These are phyloP conservation scores for Strigamia crassipes DNA, from an alignment of 2,888 invertebrate genomes.

Conservation along the genomic window DNA sequence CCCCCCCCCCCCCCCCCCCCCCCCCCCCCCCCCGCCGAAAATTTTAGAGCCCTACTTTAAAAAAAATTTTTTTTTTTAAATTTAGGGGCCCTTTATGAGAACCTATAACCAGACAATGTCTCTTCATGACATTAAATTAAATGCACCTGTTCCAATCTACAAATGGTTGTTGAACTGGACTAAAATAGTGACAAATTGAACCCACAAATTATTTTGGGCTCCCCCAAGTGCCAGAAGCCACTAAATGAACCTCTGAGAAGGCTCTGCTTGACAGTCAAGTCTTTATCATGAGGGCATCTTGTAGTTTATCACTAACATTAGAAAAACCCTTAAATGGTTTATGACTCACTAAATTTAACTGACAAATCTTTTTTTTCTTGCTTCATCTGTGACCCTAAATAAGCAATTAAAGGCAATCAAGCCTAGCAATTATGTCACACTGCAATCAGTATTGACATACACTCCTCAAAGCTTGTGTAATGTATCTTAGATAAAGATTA, in stretches of 20 bases:
- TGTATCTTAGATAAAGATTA: no score
- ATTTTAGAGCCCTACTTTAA: no score
- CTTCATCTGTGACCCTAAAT: neutral
- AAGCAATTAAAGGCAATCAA: neutral
- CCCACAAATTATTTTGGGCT: no score
- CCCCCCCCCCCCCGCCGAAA: no score
- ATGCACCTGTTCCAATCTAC: no score
- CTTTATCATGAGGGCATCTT: constrained; percentile 6
- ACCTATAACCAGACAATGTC: no score
- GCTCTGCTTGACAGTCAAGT: neutral
- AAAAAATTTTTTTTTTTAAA: no score
- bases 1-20: no score
- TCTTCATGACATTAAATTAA: no score
- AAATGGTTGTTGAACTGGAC: no score
- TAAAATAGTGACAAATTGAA: no score
- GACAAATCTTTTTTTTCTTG: neutral
- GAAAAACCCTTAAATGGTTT: neutral
- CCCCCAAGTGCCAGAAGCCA: neutral
- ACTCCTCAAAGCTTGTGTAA: neutral
- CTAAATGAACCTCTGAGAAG: neutral
- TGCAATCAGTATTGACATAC: neutral
- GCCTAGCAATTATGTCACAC: neutral
- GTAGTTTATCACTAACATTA: neutral
- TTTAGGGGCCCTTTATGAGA: no score
- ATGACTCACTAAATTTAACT: neutral